These are phyloP conservation scores for Teinopalpus imperialis DNA, from an alignment of 2,888 invertebrate species.

Conservation along the genomic window DNA sequence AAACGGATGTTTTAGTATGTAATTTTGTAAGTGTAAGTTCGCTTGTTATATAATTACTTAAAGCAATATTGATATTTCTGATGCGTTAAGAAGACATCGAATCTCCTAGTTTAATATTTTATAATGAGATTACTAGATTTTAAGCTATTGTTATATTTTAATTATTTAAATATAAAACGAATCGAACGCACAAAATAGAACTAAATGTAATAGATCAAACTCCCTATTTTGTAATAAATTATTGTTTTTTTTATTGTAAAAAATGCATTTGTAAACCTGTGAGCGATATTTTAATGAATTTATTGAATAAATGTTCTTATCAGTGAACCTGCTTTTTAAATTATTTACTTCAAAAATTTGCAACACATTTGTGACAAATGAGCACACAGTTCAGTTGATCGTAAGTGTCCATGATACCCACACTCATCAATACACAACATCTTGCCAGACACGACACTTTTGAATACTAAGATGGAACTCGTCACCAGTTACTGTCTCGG, in stretches of 20 bases:
- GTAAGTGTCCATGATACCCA: no score
- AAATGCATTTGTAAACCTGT: constrained; percentile 57
- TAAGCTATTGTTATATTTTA: constrained; percentile 64
- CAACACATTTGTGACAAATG: no score
- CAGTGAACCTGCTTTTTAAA: constrained; percentile 32
- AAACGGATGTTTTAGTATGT: constrained; percentile 33
- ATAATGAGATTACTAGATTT: constrained; percentile 73
- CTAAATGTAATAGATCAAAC: constrained; percentile 50
- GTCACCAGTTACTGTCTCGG: no score
- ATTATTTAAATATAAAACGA: constrained; percentile 58
- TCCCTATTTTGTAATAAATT: constrained; percentile 75
- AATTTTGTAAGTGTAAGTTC: constrained; percentile 13
- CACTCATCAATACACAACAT: no score
- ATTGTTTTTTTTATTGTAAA: constrained; percentile 66
- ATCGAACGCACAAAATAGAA: constrained; percentile 58
- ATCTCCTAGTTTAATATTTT: constrained; percentile 66
- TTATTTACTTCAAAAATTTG: no score
- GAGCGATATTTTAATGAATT: constrained; percentile 67
- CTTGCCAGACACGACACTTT: no score
- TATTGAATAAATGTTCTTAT: constrained; percentile 69
- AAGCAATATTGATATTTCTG: constrained; percentile 42
- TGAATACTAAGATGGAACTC: no score
- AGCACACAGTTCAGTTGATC: no score
- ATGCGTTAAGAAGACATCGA: constrained; percentile 48
- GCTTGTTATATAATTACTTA: constrained; percentile 41